These are phyloP conservation scores for Sebastolobus altivelis DNA, from an alignment of 2,797 vertebrate species.

Conservation along the genomic window DNA sequence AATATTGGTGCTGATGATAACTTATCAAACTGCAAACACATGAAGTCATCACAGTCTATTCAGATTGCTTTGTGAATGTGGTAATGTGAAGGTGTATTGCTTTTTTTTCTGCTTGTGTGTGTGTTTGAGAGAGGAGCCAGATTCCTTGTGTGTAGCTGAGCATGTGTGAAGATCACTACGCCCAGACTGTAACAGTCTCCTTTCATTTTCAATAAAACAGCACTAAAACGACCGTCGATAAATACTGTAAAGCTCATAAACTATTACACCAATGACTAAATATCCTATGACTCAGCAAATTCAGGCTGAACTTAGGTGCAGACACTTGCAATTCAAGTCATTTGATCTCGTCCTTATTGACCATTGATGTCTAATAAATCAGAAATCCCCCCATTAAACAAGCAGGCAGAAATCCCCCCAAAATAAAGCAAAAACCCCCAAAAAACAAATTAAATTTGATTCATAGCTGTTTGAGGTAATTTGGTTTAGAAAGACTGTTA, in stretches of 20 bases:
- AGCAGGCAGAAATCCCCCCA: neutral
- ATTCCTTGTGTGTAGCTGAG: neutral
- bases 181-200: neutral
- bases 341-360: conserved; percentile 3
- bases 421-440: neutral
- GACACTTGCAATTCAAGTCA: neutral
- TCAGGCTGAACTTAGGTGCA: neutral
- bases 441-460: neutral
- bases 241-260: neutral
- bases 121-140: too few species aligned
- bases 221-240: neutral
- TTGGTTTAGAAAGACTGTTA: neutral
- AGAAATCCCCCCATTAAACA: neutral
- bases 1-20: conserved; percentile 74
- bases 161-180: conserved; percentile 14
- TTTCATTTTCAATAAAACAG: conserved; percentile 10
- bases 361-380: neutral
- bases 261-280: neutral
- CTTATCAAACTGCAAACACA: conserved; percentile 82
- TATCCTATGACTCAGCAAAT: neutral
- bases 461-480: neutral
- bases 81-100: conserved; percentile 40
- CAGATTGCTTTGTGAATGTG: conserved; percentile 49
- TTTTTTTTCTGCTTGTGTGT: conserved; percentile 24
- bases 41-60: conserved; percentile 70